A percentile compares a stretch with the other conserved stretches of the same genome.
Conservation (phyloP, 2,113 vertebrate species). For the Pelusios castaneus region DNA sequence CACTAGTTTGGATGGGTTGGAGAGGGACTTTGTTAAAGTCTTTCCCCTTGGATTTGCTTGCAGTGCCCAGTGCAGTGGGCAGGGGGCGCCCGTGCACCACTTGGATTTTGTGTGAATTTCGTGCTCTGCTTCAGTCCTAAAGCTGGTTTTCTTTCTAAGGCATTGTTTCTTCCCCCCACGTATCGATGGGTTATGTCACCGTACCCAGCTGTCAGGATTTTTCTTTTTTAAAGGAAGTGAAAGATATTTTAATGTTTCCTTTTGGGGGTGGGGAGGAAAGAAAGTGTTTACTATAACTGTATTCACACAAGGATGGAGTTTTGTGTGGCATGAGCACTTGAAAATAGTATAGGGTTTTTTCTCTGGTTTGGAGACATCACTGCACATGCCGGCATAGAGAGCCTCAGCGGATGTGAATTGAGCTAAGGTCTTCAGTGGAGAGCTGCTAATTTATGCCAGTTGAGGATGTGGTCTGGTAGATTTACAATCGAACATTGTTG, state of each 20-base stretch:
- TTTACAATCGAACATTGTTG: not conserved
- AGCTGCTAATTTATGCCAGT: rapidly evolving
- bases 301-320: not conserved
- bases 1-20: not conserved
- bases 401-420: not conserved
- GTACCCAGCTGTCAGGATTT: not conserved
- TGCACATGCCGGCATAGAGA: not conserved
- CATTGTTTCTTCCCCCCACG: not conserved
- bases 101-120: not conserved
- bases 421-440: not conserved
- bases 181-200: not conserved
- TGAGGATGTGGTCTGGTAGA: not conserved
- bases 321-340: not conserved
- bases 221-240: not conserved
- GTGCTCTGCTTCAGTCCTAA: not conserved
- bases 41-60: not conserved
- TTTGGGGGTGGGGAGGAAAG: not conserved
- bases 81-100: not conserved
- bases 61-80: not conserved
- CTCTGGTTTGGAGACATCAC: not conserved
- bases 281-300: not conserved
- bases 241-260: not conserved
- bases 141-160: not conserved
- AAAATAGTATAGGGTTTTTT: not conserved
- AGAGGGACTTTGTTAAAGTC: not conserved